These are phyloP conservation scores for Acrobasis consociella DNA, from an alignment of 2,888 invertebrate species.

Conservation along the genomic window DNA sequence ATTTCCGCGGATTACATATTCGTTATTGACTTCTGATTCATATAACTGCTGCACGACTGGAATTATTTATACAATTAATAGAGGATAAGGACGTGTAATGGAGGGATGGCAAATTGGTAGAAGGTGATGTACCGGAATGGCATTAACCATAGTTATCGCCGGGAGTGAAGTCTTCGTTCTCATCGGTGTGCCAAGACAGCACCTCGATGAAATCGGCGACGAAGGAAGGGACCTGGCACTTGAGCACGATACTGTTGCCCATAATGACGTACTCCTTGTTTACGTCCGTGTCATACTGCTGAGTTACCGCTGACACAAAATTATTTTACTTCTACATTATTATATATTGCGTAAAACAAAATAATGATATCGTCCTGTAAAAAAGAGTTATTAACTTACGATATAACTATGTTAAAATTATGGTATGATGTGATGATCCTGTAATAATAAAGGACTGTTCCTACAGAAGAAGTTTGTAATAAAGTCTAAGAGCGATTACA, in stretches of 20 bases:
- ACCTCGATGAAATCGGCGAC: slow-evolving; percentile 93
- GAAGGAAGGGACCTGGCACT: slow-evolving; percentile 93
- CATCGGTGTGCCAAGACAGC: slow-evolving; percentile 90
- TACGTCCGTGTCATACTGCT: slow-evolving; percentile 91
- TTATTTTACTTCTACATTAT: slow-evolving; percentile 20
- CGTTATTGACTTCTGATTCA: slow-evolving; percentile 95
- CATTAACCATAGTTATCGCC: slow-evolving; percentile 84
- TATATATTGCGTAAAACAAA: slow-evolving; percentile 34
- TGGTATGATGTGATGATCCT: too few species aligned
- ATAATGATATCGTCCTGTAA: background rate
- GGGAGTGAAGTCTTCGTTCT: slow-evolving; percentile 87
- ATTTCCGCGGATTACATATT: slow-evolving; percentile 95
- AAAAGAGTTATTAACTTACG: background rate
- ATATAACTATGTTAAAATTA: too few species aligned
- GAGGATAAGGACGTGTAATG: slow-evolving; percentile 32
- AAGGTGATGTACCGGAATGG: slow-evolving; percentile 29
- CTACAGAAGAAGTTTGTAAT: too few species aligned
- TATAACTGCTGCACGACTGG: slow-evolving; percentile 95
- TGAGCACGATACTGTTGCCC: slow-evolving; percentile 90
- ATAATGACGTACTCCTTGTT: slow-evolving; percentile 93
- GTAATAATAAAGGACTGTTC: too few species aligned
- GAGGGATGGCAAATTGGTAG: slow-evolving; percentile 29
- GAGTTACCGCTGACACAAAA: slow-evolving; percentile 85
- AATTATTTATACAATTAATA: slow-evolving; percentile 31
- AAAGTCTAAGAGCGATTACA: too few species aligned